These are phyloP conservation scores for Mormoops blainvillei DNA, from an alignment of 2,113 vertebrate genomes.

Conservation along the genomic window DNA sequence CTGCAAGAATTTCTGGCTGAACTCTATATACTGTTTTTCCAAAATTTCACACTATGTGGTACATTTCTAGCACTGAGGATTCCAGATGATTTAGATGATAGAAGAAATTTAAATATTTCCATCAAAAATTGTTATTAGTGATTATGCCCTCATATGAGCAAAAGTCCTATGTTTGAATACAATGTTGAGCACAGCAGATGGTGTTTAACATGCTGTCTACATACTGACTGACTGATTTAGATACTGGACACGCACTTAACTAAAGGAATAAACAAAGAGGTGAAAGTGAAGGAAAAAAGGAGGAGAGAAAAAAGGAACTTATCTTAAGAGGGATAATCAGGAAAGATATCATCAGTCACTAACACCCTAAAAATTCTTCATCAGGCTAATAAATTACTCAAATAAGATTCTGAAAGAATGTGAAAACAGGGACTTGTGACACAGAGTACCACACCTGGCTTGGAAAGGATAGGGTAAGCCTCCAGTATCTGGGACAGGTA, in stretches of 20 bases:
- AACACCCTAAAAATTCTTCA: slow-evolving; percentile 21
- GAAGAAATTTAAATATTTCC: background rate
- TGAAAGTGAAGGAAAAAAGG: background rate
- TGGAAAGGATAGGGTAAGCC: background rate
- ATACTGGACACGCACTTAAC: background rate
- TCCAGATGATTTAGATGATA: background rate
- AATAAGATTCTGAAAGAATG: background rate
- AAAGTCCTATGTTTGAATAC: background rate
- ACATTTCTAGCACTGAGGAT: background rate
- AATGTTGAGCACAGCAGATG: background rate
- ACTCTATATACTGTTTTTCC: background rate
- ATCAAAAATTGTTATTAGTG: background rate
- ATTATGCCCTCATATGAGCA: background rate
- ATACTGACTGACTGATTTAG: background rate
- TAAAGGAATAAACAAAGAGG: background rate
- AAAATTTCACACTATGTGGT: background rate
- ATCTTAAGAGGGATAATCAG: background rate
- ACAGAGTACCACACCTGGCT: background rate
- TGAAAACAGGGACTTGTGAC: background rate
- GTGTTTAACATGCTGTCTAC: background rate
- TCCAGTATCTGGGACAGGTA: background rate
- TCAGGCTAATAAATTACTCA: background rate
- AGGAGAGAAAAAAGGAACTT: background rate
- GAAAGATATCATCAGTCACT: background rate
- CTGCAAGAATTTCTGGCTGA: background rate